Evolutionary conservation across 2,113 vertebrate genomes (phyloP).

Genomic region (Passer montanus): DNA sequence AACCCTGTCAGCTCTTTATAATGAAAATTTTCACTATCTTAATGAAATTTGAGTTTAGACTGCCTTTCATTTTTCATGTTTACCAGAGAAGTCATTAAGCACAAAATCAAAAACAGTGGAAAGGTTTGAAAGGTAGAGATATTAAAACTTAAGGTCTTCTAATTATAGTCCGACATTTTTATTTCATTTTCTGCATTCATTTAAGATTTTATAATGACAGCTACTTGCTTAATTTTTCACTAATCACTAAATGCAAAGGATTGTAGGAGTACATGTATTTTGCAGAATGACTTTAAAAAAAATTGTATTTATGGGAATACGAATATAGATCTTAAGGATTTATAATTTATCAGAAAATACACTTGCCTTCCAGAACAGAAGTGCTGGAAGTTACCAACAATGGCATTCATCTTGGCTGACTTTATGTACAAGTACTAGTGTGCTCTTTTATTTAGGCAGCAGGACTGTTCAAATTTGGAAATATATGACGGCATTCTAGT

Average conservation of each 20-base stretch:
- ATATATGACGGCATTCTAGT: background rate
- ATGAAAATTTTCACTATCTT: background rate
- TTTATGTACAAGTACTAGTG: background rate
- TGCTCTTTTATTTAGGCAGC: background rate
- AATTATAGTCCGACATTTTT: background rate
- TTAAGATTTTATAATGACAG: background rate
- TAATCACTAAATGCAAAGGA: background rate
- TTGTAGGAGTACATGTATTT: background rate
- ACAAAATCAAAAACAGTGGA: background rate
- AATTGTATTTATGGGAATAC: background rate
- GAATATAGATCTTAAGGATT: background rate
- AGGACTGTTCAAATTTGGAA: background rate
- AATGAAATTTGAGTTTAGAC: background rate
- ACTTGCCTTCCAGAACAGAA: background rate
- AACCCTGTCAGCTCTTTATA: background rate
- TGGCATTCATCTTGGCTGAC: background rate
- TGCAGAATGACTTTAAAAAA: background rate
- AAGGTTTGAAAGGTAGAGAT: background rate
- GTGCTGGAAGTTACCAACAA: background rate
- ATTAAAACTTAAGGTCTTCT: background rate
- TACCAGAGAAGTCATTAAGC: background rate
- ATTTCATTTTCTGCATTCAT: background rate
- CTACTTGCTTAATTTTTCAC: background rate
- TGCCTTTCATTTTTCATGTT: background rate
- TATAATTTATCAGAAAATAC: background rate